phyloP scores from a whole-genome alignment of 2,113 vertebrate species.

The Planiliza haematocheilus region DNA sequence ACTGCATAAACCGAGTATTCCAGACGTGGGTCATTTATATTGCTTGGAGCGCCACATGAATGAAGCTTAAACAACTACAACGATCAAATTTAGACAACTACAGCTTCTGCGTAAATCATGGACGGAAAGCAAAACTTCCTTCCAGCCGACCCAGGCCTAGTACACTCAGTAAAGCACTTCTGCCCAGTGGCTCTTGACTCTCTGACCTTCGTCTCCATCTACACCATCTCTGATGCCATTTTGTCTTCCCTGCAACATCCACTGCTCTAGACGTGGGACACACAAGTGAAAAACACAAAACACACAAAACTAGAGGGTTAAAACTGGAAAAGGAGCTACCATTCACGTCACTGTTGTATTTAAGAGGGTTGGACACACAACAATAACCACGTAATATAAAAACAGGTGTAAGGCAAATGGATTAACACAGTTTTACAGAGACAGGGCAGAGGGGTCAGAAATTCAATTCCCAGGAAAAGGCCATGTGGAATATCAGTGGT shows the following conservation, averaged over 20 bases:
- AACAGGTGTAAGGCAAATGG: constrained; percentile 13
- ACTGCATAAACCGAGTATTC: not conserved
- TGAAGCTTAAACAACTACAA: not conserved
- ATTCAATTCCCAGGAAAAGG: constrained; percentile 48
- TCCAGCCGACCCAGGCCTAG: constrained; percentile 13
- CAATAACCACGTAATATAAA: constrained; percentile 10
- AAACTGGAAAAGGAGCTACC: constrained; percentile 4
- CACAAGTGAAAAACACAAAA: constrained; percentile 39
- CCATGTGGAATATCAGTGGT: constrained; percentile 36
- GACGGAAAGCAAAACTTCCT: too few species aligned
- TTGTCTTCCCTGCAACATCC: constrained; percentile 80
- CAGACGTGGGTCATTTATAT: constrained; percentile 29
- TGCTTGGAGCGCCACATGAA: too few species aligned
- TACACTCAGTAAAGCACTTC: not conserved
- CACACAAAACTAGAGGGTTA: constrained; percentile 45
- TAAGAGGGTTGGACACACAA: not conserved
- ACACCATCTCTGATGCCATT: constrained; percentile 55
- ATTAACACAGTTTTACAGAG: constrained; percentile 7
- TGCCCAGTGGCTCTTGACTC: not conserved
- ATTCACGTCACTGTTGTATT: not conserved
- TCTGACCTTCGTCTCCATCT: constrained; percentile 74
- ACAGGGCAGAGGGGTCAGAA: constrained; percentile 28
- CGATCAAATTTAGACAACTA: not conserved
- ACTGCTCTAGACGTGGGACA: constrained; percentile 77
- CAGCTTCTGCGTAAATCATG: too few species aligned